Evolutionary conservation across 1,140 invertebrate species (phyloP).

Genomic region (Drosophila biarmipes): DNA sequence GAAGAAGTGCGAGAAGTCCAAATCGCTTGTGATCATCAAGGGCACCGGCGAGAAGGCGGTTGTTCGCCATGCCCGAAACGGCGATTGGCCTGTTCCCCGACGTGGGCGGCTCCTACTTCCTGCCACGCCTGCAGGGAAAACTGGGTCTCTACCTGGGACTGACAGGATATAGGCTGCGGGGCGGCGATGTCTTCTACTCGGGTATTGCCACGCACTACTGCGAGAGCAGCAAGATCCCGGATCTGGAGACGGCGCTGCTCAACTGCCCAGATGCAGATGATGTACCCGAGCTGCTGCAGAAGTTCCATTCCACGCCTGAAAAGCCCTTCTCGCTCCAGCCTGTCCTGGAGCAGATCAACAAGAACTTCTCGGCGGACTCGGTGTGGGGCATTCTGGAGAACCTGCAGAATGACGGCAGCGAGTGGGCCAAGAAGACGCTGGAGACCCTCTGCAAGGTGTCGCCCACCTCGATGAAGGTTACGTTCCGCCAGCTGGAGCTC

Average conservation of each 20-base stretch:
- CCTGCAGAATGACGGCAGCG: constrained; percentile 90
- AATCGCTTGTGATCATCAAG: constrained; percentile 95
- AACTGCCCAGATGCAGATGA: constrained; percentile 87
- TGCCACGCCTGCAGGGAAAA: constrained; percentile 93
- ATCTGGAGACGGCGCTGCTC: too few relatives aligned
- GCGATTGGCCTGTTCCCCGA: constrained; percentile 98
- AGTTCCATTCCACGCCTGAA: constrained; percentile 86
- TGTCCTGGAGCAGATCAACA: constrained; percentile 92
- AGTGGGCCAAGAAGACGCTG: too few relatives aligned
- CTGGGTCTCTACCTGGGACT: constrained; percentile 97
- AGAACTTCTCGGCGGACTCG: constrained; percentile 90
- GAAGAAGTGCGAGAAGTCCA: constrained; percentile 93
- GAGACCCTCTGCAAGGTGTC: too few relatives aligned
- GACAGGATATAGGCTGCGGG: too few relatives aligned
- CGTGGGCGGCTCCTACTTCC: constrained; percentile 96
- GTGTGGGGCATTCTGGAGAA: constrained; percentile 93
- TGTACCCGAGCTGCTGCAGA: constrained; percentile 87
- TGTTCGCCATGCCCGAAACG: constrained; percentile 99
- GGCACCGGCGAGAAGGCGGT: constrained; percentile 96
- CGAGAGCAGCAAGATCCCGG: too few relatives aligned
- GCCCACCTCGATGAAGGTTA: too few relatives aligned
- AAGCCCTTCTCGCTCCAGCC: constrained; percentile 90
- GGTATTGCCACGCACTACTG: too few relatives aligned
- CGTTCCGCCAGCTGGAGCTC: too few relatives aligned
- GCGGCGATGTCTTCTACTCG: too few relatives aligned